A percentile compares a stretch with the other conserved stretches of the same genome.
Conservation (phyloP, 2,888 invertebrate species). For the Protonemura montana region DNA sequence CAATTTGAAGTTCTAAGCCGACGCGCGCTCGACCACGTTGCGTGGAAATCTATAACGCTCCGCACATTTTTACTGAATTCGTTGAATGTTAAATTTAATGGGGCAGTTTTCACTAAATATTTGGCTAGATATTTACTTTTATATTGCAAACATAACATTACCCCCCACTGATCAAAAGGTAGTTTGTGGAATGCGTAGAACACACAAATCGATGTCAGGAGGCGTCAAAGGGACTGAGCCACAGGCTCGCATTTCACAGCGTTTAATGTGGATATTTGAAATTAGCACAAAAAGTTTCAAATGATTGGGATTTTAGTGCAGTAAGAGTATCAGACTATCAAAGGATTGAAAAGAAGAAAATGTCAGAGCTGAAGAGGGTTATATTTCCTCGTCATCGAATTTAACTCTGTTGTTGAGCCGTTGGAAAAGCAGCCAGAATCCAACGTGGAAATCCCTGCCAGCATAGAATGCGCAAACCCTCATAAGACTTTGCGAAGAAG, state of each 20-base stretch:
- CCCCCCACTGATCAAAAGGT: no score
- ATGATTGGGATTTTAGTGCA: not conserved
- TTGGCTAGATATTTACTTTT: not conserved
- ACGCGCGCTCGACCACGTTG: not conserved
- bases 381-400: not conserved
- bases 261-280: not conserved
- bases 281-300: not conserved
- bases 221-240: not conserved
- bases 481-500: not conserved
- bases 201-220: not conserved
- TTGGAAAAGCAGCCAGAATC: not conserved
- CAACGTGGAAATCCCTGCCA: not conserved
- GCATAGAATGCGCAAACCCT: not conserved
- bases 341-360: not conserved
- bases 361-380: not conserved
- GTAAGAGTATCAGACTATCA: not conserved
- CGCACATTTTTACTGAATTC: not conserved
- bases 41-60: not conserved
- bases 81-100: conserved; percentile 18
- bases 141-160: not conserved
- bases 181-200: not conserved
- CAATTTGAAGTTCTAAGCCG: conserved; percentile 35
- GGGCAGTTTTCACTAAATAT: not conserved
- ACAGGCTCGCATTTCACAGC: not conserved
- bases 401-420: not conserved